Evolutionary conservation across 2,888 invertebrate species (phyloP), one percentile per base, ranked within the genome.

Genomic region (Crepidodera aurea): DNA sequence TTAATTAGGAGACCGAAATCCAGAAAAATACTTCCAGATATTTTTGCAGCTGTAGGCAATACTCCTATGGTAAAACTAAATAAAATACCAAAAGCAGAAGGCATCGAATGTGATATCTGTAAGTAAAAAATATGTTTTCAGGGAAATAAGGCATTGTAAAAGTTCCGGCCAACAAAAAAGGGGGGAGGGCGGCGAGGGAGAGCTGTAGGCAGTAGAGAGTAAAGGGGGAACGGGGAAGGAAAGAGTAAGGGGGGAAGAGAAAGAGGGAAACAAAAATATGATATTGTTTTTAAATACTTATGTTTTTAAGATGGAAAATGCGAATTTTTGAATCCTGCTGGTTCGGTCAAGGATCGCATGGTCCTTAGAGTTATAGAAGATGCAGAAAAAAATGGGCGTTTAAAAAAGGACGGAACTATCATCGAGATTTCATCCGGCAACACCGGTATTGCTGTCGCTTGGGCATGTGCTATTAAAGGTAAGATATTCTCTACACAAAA

Each of bases 281-380:
- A n/a, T n/a, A n/a, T n/a, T n/a, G n/a, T n/a, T n/a, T n/a, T n/a
- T n/a, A n/a, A n/a, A n/a, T n/a, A n/a, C n/a, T n/a, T n/a, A 25
- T 27, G 5, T 58, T 58, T 44, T 64, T 66, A 77, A 98, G 97
- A 93, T 84, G 98, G 88, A 54, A 99, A 99, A 85, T 98, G 98
- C 81, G 99, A 99, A 82, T 99, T 89, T 79, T 84, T 98, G 73
- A 99, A 97, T 81, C 95, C 99, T 44, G 98, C 98, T 55, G 99
- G 99, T 6, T 98, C 96, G 22, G 92, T 96, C 0, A 97, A 97
- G 78, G 97, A 97, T 78, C 87, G 97, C 53, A 98, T 99, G 76
- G 98, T 91, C 1, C 86, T 90, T 73, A 86, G 98, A 66, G 98
- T 99, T 98, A 87, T 99, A 0, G 86, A 90, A 78, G 96, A 98